Evolutionary conservation across 2,113 vertebrate genomes (phyloP).

Genomic region (Muscicapa adusta): DNA sequence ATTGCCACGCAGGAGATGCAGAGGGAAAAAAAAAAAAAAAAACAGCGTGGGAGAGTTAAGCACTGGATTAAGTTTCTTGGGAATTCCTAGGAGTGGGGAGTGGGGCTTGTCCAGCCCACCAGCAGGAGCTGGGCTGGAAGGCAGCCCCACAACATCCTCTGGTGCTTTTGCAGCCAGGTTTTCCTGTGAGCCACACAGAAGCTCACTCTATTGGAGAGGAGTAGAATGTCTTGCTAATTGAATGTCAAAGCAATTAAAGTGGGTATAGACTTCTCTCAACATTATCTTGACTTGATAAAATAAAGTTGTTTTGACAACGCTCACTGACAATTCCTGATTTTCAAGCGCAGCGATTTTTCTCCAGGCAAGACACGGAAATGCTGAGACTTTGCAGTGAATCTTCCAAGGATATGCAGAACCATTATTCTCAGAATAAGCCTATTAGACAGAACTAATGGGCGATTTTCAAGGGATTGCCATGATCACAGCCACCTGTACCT

Average conservation of each 20-base stretch:
- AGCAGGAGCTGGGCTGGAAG: background rate
- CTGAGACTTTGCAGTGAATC: background rate
- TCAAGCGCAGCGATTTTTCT: conserved; percentile 9
- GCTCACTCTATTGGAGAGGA: conserved; percentile 46
- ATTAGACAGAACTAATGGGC: conserved; percentile 4
- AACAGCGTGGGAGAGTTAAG: background rate
- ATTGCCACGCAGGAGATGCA: too few species aligned
- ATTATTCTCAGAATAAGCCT: background rate
- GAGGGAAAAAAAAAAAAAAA: too few species aligned
- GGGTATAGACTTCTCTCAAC: conserved; percentile 48
- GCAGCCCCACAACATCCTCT: background rate
- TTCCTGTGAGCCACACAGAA: conserved; percentile 22
- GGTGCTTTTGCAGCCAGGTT: conserved; percentile 8
- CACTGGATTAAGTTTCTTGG: background rate
- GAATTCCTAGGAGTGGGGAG: background rate
- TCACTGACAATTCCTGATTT: conserved; percentile 29
- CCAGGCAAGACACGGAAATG: background rate
- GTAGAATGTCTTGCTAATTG: conserved; percentile 63
- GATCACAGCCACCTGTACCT: background rate
- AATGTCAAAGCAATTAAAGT: conserved; percentile 67
- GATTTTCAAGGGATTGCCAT: background rate
- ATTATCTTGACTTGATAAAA: conserved; percentile 63
- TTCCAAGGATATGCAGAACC: background rate
- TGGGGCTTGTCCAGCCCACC: background rate
- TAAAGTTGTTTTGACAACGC: conserved; percentile 65